Percentiles rank a stretch among this genome's conserved stretches.
Conservation (phyloP, 2,888 invertebrate genomes). For the Agriotes lineatus region DNA sequence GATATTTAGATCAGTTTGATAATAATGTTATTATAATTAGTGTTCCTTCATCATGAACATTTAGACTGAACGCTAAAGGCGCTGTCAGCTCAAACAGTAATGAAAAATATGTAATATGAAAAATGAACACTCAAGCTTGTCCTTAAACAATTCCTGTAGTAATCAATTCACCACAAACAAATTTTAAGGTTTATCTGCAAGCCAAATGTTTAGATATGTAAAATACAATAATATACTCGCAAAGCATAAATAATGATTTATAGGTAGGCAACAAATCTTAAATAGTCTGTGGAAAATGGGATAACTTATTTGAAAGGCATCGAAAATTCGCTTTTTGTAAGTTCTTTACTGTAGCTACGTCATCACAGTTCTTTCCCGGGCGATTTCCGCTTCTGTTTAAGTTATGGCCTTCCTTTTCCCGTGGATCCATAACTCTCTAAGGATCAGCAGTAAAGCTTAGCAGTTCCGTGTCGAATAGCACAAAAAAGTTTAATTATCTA, state of each 20-base stretch:
- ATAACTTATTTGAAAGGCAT: conserved; percentile 36
- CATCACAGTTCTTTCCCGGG: conserved; percentile 45
- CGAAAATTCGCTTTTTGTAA: conserved; percentile 33
- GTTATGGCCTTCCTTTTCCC: conserved; percentile 52
- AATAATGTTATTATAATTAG: too few relatives aligned
- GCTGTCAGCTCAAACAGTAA: too few relatives aligned
- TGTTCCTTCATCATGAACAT: too few relatives aligned
- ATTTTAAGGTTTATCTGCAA: too few relatives aligned
- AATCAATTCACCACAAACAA: too few relatives aligned
- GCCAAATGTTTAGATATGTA: too few relatives aligned
- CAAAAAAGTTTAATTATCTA: conserved; percentile 52
- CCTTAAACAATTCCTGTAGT: too few relatives aligned
- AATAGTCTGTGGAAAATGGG: conserved; percentile 28
- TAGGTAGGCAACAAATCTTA: conserved; percentile 6
- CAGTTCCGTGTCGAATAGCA: conserved; percentile 45
- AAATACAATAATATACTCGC: too few relatives aligned
- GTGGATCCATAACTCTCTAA: conserved; percentile 52
- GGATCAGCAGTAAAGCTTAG: conserved; percentile 52
- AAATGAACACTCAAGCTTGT: too few relatives aligned
- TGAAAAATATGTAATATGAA: too few relatives aligned
- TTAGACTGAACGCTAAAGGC: too few relatives aligned
- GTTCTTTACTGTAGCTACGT: conserved; percentile 43
- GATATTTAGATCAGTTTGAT: too few relatives aligned
- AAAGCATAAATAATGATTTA: conserved; percentile 7
- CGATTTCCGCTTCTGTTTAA: conserved; percentile 50